A percentile compares a stretch with the other conserved stretches of the same genome.
Evolutionary conservation across 2,888 invertebrate genomes (phyloP).

Genomic region (Pelosia muscerda): DNA sequence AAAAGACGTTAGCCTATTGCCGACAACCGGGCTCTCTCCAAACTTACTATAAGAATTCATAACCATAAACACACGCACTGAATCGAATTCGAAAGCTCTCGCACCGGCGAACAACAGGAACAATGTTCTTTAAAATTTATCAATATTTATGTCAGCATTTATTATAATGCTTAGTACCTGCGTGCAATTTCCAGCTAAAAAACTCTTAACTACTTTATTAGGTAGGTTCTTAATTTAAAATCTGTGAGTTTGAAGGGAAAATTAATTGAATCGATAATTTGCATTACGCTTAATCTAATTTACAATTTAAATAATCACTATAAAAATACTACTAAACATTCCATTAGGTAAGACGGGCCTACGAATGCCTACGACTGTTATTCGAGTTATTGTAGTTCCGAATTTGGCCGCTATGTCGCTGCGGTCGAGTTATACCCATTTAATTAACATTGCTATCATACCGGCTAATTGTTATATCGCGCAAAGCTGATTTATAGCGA

Average conservation of each 20-base stretch:
- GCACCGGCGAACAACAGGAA: no score
- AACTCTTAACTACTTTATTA: conserved; percentile 9
- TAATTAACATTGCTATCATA: conserved; percentile 87
- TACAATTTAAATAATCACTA: conserved; percentile 27
- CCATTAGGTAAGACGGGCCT: conserved; percentile 22
- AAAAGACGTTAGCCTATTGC: no score
- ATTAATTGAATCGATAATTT: conserved; percentile 54
- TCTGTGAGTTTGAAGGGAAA: conserved; percentile 46
- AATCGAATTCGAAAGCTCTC: no score
- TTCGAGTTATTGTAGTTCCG: conserved; percentile 54
- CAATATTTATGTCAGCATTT: background rate
- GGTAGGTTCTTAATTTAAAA: conserved; percentile 36
- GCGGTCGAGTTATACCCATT: conserved; percentile 76
- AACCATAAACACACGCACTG: no score
- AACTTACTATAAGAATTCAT: no score
- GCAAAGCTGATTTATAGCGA: conserved; percentile 84
- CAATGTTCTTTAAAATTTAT: background rate
- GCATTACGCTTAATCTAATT: conserved; percentile 48
- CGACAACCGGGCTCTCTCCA: no score
- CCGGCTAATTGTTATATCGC: conserved; percentile 87
- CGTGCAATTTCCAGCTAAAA: conserved; percentile 18
- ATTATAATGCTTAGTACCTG: background rate
- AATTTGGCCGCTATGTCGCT: conserved; percentile 63
- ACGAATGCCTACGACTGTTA: conserved; percentile 21
- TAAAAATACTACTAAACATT: conserved; percentile 25